Base-by-base conservation (phyloP, 2,113 vertebrate genomes). In the Garra rufa region DNA sequence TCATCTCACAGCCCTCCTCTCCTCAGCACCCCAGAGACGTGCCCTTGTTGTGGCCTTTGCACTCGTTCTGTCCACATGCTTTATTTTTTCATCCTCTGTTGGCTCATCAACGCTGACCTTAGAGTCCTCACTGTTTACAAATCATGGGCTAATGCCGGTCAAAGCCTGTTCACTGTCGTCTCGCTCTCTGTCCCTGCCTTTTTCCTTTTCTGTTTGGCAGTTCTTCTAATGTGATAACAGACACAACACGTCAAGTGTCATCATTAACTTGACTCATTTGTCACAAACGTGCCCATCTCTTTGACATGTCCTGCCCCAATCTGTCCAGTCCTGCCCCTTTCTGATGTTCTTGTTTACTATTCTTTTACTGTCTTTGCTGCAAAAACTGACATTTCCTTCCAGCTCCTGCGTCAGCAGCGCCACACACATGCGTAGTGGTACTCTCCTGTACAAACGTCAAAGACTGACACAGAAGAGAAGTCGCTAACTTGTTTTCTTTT, bases 41-140 rank as follows among this genome's bases (percentile, higher is more conserved):
- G 76, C 38, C 57, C 76, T 43, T 61, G 30, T 61, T 24, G 21
- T 65, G 77, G 57, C 55, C 24, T 48, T 63, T 63, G 1, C 43
- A 67, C 78, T 81, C 17, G 6, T 11, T 67, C n/a, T 15, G 26
- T 81, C 61, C 2, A 6, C 34, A 28, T 61, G 55, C 78, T 81
- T 67, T 81, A 81, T 67, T 81, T 81, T 77, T 67, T 67, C n/a
- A 46, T 63, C 43, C 78, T 81, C 61, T 67, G 10, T 81, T 81
- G 78, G 61, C 78, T 81, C 78, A 81, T 81, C 78, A 81, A 28
- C 26, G 17, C 43, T 81, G 78, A 81, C 78, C 78, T 81, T 50
- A 14, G 17, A 11, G 26, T 48, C 61, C 44, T 67, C 57, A 61
- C 38, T 48, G 43, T 67, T 81, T 30, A 81, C 26, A 81, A 81